Base-by-base conservation (phyloP, 2,113 vertebrate species). In the Gymnocephalus cernua region DNA sequence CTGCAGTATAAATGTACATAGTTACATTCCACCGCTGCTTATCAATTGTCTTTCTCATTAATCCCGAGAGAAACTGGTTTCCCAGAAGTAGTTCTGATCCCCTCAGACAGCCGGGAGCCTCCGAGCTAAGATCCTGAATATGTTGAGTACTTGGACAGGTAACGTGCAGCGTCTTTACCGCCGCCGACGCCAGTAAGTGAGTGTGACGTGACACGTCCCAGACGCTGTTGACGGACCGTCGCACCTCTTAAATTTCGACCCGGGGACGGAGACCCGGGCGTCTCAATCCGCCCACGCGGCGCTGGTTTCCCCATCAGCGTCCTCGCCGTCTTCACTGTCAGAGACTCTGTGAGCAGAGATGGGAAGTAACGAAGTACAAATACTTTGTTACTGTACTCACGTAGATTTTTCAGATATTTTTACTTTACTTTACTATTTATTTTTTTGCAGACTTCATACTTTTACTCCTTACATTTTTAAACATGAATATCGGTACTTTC, bases 291-390 rank as follows among this genome's bases (percentile, higher is more conserved):
- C 80, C 80, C 69, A 65, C 76, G 10, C 1, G 51, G 7, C 21
- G 41, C 86, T 92, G 92, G 41, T 92, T 89, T 92, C 82, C 74
- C 68, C 90, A 93, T 93, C 69, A 90, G 66, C 1, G 74, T 84
- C 78, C 59, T 76, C 61, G n/a, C 75, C 61, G 15, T 77, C 74
- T 75, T 57, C 47, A 16, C 58, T 63, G 59, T 50, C 54, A 38
- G 53, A 57, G 5, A 54, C n/a, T n/a, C n/a, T n/a, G n/a, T n/a
- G n/a, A n/a, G n/a, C n/a, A n/a, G n/a, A n/a, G n/a, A n/a, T n/a
- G n/a, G n/a, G n/a, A n/a, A n/a, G n/a, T n/a, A n/a, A n/a, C n/a
- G n/a, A n/a, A n/a, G n/a, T n/a, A n/a, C n/a, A n/a, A n/a, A n/a
- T n/a, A n/a, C n/a, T n/a, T n/a, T n/a, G n/a, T n/a, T n/a, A n/a